Evolutionary conservation across 2,797 vertebrate species (phyloP).

Genomic region (Chelon auratus): DNA sequence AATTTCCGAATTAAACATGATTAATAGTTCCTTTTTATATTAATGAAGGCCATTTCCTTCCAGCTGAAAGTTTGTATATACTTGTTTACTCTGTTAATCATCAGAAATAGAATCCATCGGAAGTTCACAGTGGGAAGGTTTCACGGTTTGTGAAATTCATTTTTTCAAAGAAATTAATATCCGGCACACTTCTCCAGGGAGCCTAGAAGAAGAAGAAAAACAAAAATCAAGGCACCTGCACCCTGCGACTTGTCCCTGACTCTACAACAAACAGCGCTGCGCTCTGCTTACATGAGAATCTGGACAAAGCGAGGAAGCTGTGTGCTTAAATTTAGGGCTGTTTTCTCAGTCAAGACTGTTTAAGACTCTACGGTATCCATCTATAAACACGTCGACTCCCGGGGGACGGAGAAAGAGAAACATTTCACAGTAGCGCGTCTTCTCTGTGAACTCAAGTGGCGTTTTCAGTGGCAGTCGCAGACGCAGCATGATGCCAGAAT

Average conservation of each 20-base stretch:
- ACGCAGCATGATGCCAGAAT: constrained; percentile 48
- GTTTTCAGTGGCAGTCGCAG: constrained; percentile 60
- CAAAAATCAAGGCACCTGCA: constrained; percentile 23
- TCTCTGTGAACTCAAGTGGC: constrained; percentile 57
- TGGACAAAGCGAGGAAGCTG: constrained; percentile 49
- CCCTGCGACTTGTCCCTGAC: background rate
- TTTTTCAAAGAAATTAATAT: constrained; percentile 35
- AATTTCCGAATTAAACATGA: background rate
- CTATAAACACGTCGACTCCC: constrained; percentile 72
- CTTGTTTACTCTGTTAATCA: constrained; percentile 23
- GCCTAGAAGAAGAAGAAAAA: background rate
- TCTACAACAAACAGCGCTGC: background rate
- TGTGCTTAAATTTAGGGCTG: constrained; percentile 14
- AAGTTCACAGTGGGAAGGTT: constrained; percentile 17
- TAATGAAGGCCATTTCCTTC: background rate
- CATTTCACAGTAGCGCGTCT: constrained; percentile 55
- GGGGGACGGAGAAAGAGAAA: constrained; percentile 58
- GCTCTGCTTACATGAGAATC: constrained; percentile 34
- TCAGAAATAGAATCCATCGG: background rate
- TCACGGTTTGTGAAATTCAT: constrained; percentile 11
- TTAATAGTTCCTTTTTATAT: background rate
- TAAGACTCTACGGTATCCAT: constrained; percentile 60
- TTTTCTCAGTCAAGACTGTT: constrained; percentile 54
- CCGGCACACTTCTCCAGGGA: constrained; percentile 29
- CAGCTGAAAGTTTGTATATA: background rate